Evolutionary conservation across 2,797 vertebrate species (phyloP), one percentile per base, ranked within the genome.

Genomic region (Malacoctenus gilli): DNA sequence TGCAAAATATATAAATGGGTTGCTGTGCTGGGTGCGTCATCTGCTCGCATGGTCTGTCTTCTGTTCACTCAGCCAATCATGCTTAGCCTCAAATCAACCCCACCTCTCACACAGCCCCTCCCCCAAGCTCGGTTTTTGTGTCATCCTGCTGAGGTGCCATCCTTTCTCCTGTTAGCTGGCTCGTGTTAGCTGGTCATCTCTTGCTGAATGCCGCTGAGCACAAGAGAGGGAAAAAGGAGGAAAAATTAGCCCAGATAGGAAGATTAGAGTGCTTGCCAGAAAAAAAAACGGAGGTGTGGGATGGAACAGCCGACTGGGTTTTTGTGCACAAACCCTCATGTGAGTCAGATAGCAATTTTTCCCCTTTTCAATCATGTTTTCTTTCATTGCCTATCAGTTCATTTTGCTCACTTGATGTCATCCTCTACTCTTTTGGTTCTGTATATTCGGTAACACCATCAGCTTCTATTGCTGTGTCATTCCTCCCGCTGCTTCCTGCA

Each of bases 281-380:
- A 31, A 68, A 48, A 58, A 36, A 18, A 34, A 8, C n/a, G 41
- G 54, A 72, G 31, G n/a, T 18, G 47, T 60, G 35, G 34, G 42
- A 89, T 89, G 88, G 88, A 89, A 76, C 76, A 59, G 55, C 54
- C 63, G 39, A 46, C 15, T 2, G 60, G 30, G 19, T 69, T 32
- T 64, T 49, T 84, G 44, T 55, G 18, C 57, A 70, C 52, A 68
- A 85, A 86, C 47, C 90, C 90, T 67, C 89, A 90, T 52, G 90
- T 91, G 82, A 90, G 90, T 91, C 75, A 54, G 51, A 47, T 28
- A 3, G 34, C 4, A n/a, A n/a, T 2, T 53, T 62, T 71, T 6
- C 9, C 9, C 25, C 25, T 22, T 8, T 3, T 6, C 9, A 6
- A 28, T 28, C 3, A 3, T 46, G 1, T 51, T 20, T 50, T 43